Base-by-base conservation (phyloP, 2,113 vertebrate genomes). In the Pachycephala philippinensis region DNA sequence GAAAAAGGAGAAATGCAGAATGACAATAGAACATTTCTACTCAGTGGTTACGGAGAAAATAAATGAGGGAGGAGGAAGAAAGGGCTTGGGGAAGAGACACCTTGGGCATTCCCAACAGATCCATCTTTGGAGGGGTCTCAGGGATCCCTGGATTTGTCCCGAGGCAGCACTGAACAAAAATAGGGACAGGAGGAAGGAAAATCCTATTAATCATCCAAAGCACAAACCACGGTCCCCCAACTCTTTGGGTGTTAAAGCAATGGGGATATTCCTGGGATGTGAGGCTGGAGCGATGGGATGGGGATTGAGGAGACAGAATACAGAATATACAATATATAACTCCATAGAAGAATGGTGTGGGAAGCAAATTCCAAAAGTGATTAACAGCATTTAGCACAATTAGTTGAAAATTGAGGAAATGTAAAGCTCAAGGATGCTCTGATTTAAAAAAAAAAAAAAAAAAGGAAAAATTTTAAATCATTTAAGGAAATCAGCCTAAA, bases 21-120 rank as follows among this genome's bases (percentile, higher is more conserved):
- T 3, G 22, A 6, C 7, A 49, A 30, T 0, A 0, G 28, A 35
- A 64, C 0, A 0, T 64, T 69, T 24, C 31, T 76, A 57, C 35
- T 42, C 70, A 7, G 54, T 15, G 53, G 47, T 3, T 39, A 28
- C 0, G 28, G 31, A 13, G 69, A 42, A 42, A 68, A 45, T 8
- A 45, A 84, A 5, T 4, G 13, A 44, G 10, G 44, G 26, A n/a
- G 15, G 26, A 76, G 27, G 53, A 42, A 71, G 57, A 54, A 89
- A 57, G 26, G 26, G 40, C 6, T 20, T 65, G 45, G 37, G 5
- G 54, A 70, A 49, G 50, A 69, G 15, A 42, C 10, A 27, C 11
- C 4, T 90, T 20, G 24, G n/a, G 61, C 26, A 45, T 44, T 60
- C 27, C 79, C 49, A 47, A 40, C 0, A 76, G 30, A 88, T 44